A percentile compares a stretch with the other conserved stretches of the same genome.
These are phyloP conservation scores for Micronisus gabar DNA, from an alignment of 2,113 vertebrate genomes.

Conservation along the genomic window DNA sequence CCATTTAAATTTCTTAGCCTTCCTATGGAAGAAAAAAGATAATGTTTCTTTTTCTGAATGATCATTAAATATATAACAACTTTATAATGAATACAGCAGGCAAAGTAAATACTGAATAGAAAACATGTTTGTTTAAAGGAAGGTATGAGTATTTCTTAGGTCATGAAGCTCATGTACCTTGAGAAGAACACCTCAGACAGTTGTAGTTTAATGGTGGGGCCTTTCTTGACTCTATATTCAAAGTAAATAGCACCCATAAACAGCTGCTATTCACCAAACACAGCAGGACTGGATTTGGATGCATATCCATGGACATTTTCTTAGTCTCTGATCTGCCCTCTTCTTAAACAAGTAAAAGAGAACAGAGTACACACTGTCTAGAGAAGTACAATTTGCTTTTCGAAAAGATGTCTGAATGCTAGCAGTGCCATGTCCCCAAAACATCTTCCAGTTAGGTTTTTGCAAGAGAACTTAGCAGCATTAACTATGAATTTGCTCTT, in stretches of 20 bases:
- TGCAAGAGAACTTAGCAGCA: background rate
- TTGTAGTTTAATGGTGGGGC: background rate
- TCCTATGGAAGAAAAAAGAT: background rate
- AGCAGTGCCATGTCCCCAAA: background rate
- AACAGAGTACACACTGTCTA: background rate
- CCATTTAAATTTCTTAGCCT: background rate
- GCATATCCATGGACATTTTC: slow-evolving; percentile 12
- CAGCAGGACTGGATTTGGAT: slow-evolving; percentile 5
- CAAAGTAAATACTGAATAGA: background rate
- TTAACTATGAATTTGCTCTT: background rate
- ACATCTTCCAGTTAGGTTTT: background rate
- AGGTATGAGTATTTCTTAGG: background rate
- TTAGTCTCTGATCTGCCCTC: background rate
- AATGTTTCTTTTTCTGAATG: background rate
- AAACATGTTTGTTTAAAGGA: background rate
- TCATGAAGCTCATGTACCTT: background rate
- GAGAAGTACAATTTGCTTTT: background rate
- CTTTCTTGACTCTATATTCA: background rate
- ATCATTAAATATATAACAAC: background rate
- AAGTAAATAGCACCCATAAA: slow-evolving; percentile 43
- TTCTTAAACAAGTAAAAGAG: background rate
- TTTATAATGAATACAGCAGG: background rate
- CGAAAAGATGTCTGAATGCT: background rate
- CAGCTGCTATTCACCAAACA: slow-evolving; percentile 30
- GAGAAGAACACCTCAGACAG: background rate